Base-by-base conservation (phyloP, 2,797 vertebrate species). In the Garrulus glandarius region DNA sequence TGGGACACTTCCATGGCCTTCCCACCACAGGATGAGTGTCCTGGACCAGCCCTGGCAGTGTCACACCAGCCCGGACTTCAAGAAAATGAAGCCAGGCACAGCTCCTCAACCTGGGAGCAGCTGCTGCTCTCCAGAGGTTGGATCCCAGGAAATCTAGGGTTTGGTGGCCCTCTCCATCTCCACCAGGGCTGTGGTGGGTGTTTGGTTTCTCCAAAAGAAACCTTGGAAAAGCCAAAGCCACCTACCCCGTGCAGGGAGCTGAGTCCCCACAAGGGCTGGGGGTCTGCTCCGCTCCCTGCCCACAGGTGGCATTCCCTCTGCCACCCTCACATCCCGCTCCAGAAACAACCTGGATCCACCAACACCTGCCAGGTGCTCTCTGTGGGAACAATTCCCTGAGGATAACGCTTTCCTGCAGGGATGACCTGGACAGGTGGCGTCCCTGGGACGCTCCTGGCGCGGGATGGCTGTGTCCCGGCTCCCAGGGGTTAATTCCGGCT, bases 401-500 rank as follows among this genome's bases (percentile, higher is more conserved):
- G 49, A 20, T 2, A 39, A 53, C 4, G 0, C 15, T 71, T 16
- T 36, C 61, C 37, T n/a, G 5, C 0, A 27, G 53, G 0, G 7
- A 22, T 17, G 11, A 29, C 34, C 41, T 16, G 21, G 59, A 30
- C 7, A 41, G 32, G n/a, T 23, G 15, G 52, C 10, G 6, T 7
- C 46, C 59, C 55, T 4, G 0, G 7, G 63, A 49, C 2, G 5
- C 52, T 70, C 57, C 68, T 3, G 8, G 11, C 6, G 2, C 7
- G 0, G 8, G 50, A 56, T 4, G 55, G 63, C 34, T 47, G 2
- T 16, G 36, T 76, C 74, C 59, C 1, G 4, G 65, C 72, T 74
- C 41, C 8, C 81, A 82, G 16, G 86, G 82, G 96, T 97, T 97
- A 96, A 96, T 15, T 24, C 56, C 16, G 64, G 95, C 94, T 75